Base-by-base conservation (phyloP, 1,140 invertebrate genomes). In the Zaprionus tsacasi region DNA sequence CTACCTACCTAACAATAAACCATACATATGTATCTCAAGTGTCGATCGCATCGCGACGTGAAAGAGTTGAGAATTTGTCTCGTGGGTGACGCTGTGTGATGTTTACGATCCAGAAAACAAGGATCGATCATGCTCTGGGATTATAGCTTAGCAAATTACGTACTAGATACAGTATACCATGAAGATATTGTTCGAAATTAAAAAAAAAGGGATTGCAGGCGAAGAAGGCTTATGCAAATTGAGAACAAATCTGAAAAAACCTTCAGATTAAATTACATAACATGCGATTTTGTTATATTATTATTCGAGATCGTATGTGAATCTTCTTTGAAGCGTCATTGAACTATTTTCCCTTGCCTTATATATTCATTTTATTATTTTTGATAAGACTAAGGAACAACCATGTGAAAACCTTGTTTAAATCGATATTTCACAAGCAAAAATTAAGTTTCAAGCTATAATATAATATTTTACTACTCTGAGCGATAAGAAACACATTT, bases 1-100 rank as follows among this genome's bases (percentile, higher is more conserved):
- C 21, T 21, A 21, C 21, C 21, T 21, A 21, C 21, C 21, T 21
- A 21, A 21, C 21, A 1, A 21, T 2, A 21, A 1, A 2, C 21
- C 21, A 21, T 21, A 21, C 27, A 3, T 61, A 33, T 69, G 10
- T 21, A 33, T 69, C 17, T 21, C 45, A 38, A 65, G 63, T 54
- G 21, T 25, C 25, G 45, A 50, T 50, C 45, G 45, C 10, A n/a
- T 45, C 40, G 8, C 7, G 40, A n/a, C 17, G 45, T 25, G 15
- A 50, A 50, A 17, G 17, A 25, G 45, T 50, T 50, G 45, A 3
- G 11, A 17, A 17, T 50, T 25, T 21, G 10, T 17, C 17, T 50
- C 17, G 45, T 50, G 45, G 45, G 45, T 50, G 45, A 50, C 45
- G 45, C 17, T 50, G 45, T 17, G 45, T 21, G 45, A 11, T 17